These are phyloP conservation scores for Drosophila subquinaria DNA, from an alignment of 2,888 invertebrate genomes.

Conservation along the genomic window DNA sequence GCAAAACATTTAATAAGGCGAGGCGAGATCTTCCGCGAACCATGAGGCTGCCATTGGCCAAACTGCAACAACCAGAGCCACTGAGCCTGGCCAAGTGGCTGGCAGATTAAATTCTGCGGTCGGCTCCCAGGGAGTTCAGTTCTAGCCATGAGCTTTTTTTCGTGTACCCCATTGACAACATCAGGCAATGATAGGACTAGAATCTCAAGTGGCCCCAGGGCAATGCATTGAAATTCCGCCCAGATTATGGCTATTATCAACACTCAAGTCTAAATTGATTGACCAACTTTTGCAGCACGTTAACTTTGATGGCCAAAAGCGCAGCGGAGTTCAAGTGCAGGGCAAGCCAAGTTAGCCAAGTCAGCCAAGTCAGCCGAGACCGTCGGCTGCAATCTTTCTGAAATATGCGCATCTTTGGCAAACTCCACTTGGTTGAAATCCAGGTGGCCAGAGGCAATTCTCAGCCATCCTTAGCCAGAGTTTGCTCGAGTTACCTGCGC, in stretches of 20 bases:
- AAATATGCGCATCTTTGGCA: constrained; percentile 47
- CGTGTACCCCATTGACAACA: constrained; percentile 17
- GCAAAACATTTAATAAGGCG: constrained; percentile 74
- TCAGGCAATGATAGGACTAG: neutral
- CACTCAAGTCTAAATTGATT: constrained; percentile 74
- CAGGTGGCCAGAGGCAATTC: constrained; percentile 54
- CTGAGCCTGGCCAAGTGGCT: constrained; percentile 11
- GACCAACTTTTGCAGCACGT: constrained; percentile 68
- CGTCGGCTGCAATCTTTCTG: constrained; percentile 26
- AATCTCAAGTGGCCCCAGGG: constrained; percentile 10
- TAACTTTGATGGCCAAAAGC: constrained; percentile 42
- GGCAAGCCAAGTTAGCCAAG: neutral
- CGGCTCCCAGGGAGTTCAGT: neutral
- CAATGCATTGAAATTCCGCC: constrained; percentile 18
- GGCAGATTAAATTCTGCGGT: constrained; percentile 41
- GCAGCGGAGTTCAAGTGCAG: constrained; percentile 33
- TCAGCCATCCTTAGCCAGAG: constrained; percentile 11
- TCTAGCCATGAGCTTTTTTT: constrained; percentile 2
- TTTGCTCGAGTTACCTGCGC: constrained; percentile 17
- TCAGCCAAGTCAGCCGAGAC: neutral
- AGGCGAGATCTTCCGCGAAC: constrained; percentile 26
- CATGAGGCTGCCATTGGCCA: constrained; percentile 3
- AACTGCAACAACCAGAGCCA: constrained; percentile 4
- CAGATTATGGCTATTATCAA: constrained; percentile 64
- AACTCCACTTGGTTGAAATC: constrained; percentile 22